Conservation (phyloP, 2,888 invertebrate species). For the Caradrina clavipalpis region DNA sequence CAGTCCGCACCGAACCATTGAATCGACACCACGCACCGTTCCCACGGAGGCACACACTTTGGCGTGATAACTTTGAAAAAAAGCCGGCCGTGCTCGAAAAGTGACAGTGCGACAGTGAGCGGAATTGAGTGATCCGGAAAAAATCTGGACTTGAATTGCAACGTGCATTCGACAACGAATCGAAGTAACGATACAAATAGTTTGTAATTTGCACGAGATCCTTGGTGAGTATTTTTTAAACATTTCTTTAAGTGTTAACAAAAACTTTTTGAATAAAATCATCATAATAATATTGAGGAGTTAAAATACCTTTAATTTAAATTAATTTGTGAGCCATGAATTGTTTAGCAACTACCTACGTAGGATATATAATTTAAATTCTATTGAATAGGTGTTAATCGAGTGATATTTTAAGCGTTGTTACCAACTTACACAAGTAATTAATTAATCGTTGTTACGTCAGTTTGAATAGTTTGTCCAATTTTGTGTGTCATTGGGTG, state of each 20-base stretch:
- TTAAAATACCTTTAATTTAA: constrained; percentile 30
- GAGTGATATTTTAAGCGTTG: constrained; percentile 29
- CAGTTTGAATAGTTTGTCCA: constrained; percentile 51
- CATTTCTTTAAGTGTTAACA: constrained; percentile 51
- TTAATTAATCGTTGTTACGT: constrained; percentile 54
- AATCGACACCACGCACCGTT: constrained; percentile 76
- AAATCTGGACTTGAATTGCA: constrained; percentile 73
- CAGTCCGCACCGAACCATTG: constrained; percentile 85
- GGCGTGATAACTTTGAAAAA: constrained; percentile 79
- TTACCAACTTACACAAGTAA: constrained; percentile 46
- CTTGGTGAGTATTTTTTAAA: constrained; percentile 75
- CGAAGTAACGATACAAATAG: constrained; percentile 72
- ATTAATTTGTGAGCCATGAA: constrained; percentile 36
- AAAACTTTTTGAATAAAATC: constrained; percentile 55
- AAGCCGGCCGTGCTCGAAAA: constrained; percentile 82
- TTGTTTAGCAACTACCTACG: constrained; percentile 49
- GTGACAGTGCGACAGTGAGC: constrained; percentile 88
- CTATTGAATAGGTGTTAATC: constrained; percentile 12
- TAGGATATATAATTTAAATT: constrained; percentile 41
- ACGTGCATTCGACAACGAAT: constrained; percentile 73
- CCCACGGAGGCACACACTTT: constrained; percentile 72
- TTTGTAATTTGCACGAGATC: constrained; percentile 80
- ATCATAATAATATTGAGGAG: constrained; percentile 23
- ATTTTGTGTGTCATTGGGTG: constrained; percentile 50
- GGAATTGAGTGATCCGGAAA: constrained; percentile 81